Base-by-base conservation (phyloP, 2,797 vertebrate species). In the Emydoidea blandingii region DNA sequence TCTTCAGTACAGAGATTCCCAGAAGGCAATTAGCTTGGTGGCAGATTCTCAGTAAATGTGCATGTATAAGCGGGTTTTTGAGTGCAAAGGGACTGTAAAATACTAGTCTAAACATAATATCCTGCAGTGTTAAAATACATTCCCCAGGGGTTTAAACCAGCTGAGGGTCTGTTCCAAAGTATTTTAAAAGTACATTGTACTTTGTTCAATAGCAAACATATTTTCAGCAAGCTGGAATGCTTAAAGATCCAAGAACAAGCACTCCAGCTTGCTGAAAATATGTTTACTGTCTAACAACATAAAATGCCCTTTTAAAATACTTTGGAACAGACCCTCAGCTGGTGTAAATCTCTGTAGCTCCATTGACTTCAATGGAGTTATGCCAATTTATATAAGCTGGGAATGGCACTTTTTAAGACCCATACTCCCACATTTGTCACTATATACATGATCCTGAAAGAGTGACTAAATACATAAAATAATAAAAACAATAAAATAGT, bases 21-120 rank as follows among this genome's bases (percentile, higher is more conserved):
- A 96, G 93, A 97, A 94, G 94, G 93, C 85, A 47, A 82, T 92
- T 80, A 87, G 72, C 41, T 86, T 80, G 34, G n/a, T 96, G 92
- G 95, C 95, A 96, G 87, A 19, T 92, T 96, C 96, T 88, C 81
- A 0, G 0, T 85, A 91, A 93, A 90, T 82, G 86, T 78, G 88
- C 83, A 85, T 0, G 0, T 21, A 41, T 88, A 92, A 95, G 87
- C 8, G 88, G 83, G 72, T 34, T 84, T 68, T 78, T 83, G 79
- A 92, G 56, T 50, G 92, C 44, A 91, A 91, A 79, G 90, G 79
- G 57, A 83, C 76, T 93, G 68, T 79, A 87, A 86, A 89, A 72
- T 72, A 41, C 68, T 41, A 72, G 68, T 72, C n/a, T 54, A 57
- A 57, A 94, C 25, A 62, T 93, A 62, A 89, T 90, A 72, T 93